phyloP scores from a whole-genome alignment of 2,113 vertebrate genomes.

The Rhodinocichla rosea region DNA sequence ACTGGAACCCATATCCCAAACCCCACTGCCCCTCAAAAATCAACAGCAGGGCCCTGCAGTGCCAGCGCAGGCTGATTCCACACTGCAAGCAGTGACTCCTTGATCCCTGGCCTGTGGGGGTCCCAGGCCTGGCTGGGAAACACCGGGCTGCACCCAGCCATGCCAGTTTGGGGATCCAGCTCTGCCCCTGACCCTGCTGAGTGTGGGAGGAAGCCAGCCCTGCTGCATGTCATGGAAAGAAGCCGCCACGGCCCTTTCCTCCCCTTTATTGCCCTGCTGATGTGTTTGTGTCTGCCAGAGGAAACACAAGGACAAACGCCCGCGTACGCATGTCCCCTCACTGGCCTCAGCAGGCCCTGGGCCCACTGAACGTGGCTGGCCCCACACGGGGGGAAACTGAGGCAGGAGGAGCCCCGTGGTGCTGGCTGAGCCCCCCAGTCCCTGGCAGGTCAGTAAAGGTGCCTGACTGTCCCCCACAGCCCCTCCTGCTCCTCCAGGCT shows the following conservation, averaged over 20 bases:
- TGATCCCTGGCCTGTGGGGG: neutral
- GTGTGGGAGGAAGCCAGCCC: neutral
- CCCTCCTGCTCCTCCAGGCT: neutral
- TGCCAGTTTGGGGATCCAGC: neutral
- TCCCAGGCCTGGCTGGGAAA: neutral
- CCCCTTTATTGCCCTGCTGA: conserved; percentile 32
- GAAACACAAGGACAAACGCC: neutral
- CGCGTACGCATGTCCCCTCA: neutral
- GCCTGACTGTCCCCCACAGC: neutral
- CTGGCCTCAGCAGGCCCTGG: neutral
- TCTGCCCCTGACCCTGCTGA: neutral
- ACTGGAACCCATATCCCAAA: neutral
- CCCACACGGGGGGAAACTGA: neutral
- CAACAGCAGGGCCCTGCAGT: neutral
- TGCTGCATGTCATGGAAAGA: neutral
- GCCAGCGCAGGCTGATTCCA: neutral
- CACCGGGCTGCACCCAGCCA: neutral
- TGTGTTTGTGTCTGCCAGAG: conserved; percentile 17
- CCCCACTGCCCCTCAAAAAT: neutral
- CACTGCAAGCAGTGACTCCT: neutral
- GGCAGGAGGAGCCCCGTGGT: neutral
- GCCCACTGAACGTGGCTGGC: too few species aligned
- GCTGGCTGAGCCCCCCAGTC: neutral
- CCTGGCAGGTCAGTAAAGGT: neutral
- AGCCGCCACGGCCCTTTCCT: conserved; percentile 18